These are phyloP conservation scores for Sapayoa aenigma DNA, from an alignment of 2,113 vertebrate genomes.

Conservation along the genomic window DNA sequence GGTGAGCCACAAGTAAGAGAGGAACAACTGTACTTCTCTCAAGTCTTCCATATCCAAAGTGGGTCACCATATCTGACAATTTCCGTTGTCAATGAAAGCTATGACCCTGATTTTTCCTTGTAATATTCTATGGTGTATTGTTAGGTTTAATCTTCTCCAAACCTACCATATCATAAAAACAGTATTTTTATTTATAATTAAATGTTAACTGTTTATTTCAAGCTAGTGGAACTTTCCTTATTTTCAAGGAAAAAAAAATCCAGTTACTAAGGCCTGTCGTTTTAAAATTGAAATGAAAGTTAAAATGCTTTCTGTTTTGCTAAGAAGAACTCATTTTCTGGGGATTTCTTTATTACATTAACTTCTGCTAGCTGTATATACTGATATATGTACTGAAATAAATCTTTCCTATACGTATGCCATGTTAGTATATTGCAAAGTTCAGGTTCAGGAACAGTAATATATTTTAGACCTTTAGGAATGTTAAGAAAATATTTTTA, in stretches of 20 bases:
- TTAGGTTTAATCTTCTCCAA: constrained; percentile 17
- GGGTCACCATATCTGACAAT: background rate
- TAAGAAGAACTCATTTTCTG: background rate
- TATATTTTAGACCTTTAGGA: background rate
- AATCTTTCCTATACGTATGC: background rate
- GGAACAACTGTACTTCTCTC: too few species aligned
- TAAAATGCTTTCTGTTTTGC: background rate
- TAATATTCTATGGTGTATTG: constrained; percentile 1
- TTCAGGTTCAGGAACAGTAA: background rate
- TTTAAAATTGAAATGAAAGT: constrained; percentile 28
- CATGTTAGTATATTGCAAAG: background rate
- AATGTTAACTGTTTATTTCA: constrained; percentile 6
- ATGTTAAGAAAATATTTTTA: background rate
- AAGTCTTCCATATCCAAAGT: background rate
- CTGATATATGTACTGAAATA: background rate
- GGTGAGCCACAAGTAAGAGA: too few species aligned
- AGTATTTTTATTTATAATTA: constrained; percentile 17
- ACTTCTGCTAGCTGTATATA: background rate
- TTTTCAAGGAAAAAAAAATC: background rate
- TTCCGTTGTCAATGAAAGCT: constrained; percentile 6
- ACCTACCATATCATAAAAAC: constrained; percentile 2
- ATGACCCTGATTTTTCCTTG: background rate
- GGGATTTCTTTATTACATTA: background rate
- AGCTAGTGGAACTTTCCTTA: background rate
- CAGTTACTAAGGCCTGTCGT: background rate